Evolutionary conservation across 2,113 vertebrate genomes (phyloP), one percentile per base, ranked within the genome.

Genomic region (Collichthys lucidus): DNA sequence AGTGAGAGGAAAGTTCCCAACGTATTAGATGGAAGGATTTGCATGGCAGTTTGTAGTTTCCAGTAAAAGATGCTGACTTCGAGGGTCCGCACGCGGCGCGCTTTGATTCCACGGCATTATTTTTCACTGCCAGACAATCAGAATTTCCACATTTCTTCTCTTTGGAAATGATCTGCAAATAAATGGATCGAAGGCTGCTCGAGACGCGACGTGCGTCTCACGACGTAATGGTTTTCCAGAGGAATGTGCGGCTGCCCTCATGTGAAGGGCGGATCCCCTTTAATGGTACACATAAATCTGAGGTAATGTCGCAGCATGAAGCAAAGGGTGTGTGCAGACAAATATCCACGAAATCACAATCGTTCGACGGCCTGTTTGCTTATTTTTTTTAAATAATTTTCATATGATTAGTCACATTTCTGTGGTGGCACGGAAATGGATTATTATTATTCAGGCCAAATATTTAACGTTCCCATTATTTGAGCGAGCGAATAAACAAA

Each of bases 391-490:
- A n/a, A n/a, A 40, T 80, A 74, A 89, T 89, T 87, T 93, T 77
- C 86, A 64, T 79, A 88, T 81, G 88, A 92, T 93, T 92, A 74
- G 79, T 91, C 75, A 80, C 86, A 87, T 89, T 92, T 89, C 59
- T 75, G 79, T 40, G 78, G 82, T 86, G 86, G 88, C 63, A 57
- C 86, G 93, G 92, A 95, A 94, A 93, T 84, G 81, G 90, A 94
- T 91, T 93, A 93, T 95, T 94, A 94, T 93, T 89, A 92, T 94
- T 92, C 81, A 24, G 85, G 74, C 92, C 93, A 96, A 95, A 95
- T 95, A 95, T 95, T 95, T 94, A 95, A 95, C 91, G 90, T 95
- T 95, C 92, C 92, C 93, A 94, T 95, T 96, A 95, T 95, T 94
- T 85, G 84, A 91, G 82, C n/a, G 46, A 68, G 85, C 19, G n/a